Percentiles rank a stretch among this genome's conserved stretches.
These are phyloP conservation scores for Sebastiscus albofasciatus DNA, from an alignment of 2,797 vertebrate species.

Conservation along the genomic window DNA sequence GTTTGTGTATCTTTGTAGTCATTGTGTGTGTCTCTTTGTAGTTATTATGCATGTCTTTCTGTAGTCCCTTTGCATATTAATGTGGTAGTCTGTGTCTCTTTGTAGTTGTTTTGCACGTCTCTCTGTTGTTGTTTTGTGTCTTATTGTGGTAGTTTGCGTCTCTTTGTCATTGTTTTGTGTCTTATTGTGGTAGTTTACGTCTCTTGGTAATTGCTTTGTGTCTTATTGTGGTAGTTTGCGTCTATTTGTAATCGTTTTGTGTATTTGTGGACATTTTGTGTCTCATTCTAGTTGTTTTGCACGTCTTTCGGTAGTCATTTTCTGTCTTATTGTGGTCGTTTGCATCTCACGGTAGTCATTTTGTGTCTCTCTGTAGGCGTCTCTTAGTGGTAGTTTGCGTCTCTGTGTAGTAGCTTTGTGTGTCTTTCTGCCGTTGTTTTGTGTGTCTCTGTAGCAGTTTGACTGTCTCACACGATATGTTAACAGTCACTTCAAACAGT, in stretches of 20 bases:
- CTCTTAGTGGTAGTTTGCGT: not conserved
- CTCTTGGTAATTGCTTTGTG: not conserved
- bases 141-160: not conserved
- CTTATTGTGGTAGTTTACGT: not conserved
- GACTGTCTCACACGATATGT: not conserved
- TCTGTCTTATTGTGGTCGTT: not conserved
- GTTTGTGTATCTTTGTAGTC: too few relatives aligned
- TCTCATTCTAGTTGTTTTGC: not conserved
- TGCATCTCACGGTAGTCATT: fast-evolving
- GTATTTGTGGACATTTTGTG: not conserved
- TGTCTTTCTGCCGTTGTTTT: not conserved
- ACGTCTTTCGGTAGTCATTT: not conserved
- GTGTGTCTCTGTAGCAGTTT: not conserved
- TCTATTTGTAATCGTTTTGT: not conserved
- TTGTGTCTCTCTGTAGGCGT: too few relatives aligned
- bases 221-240: not conserved
- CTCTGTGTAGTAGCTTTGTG: not conserved
- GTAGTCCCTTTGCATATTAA: too few relatives aligned
- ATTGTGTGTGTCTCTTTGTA: too few relatives aligned
- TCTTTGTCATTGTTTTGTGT: too few relatives aligned
- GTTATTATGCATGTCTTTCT: too few relatives aligned
- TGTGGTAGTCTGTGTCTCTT: not conserved
- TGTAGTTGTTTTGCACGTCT: not conserved
- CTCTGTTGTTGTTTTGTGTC: too few relatives aligned
- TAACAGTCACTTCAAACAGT: not conserved